Percentiles rank a stretch among this genome's conserved stretches.
Evolutionary conservation across 1,140 invertebrate species (phyloP).

Genomic region (Brachionus manjavacas): DNA sequence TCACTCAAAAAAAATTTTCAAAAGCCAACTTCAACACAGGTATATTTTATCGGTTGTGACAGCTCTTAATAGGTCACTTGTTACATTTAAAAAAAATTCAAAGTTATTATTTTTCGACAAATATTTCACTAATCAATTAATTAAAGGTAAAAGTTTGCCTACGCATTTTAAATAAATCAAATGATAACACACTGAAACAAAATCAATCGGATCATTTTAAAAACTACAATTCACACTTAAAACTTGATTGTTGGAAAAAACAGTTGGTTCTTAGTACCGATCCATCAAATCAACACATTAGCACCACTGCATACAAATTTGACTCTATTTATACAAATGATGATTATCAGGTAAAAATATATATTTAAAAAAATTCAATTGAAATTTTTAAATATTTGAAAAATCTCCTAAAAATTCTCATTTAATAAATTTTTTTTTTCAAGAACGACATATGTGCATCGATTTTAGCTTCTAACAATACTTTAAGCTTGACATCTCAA

Average conservation of each 20-base stretch:
- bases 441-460: background rate
- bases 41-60: background rate
- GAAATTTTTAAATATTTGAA: background rate
- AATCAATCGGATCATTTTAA: background rate
- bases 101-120: background rate
- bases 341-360: background rate
- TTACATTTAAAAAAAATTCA: background rate
- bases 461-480: background rate
- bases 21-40: background rate
- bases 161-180: background rate
- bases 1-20: background rate
- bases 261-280: background rate
- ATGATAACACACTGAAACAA: background rate
- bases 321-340: constrained; percentile 15
- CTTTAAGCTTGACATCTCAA: background rate
- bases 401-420: background rate
- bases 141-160: background rate
- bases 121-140: background rate
- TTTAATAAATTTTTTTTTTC: background rate
- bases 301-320: background rate
- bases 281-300: background rate
- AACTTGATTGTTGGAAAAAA: constrained; percentile 24
- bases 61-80: background rate
- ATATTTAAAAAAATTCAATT: background rate
- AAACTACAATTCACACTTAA: background rate